Conservation (phyloP, 2,113 vertebrate species). For the Morone chrysops region DNA sequence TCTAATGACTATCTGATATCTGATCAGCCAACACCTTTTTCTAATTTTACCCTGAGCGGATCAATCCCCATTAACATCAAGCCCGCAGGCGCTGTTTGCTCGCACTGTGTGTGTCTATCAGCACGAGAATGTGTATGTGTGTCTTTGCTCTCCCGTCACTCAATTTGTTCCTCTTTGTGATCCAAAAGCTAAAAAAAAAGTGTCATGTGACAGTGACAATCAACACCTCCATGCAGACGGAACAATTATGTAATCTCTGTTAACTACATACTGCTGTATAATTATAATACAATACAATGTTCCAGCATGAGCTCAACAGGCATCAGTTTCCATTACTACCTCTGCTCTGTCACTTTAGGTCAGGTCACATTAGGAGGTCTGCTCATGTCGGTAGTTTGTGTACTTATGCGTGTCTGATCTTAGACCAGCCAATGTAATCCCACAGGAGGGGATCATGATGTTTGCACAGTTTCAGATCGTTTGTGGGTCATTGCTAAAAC, state of each 20-base stretch:
- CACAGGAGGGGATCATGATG: background rate
- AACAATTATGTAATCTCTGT: constrained; percentile 38
- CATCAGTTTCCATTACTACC: constrained; percentile 33
- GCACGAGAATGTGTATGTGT: background rate
- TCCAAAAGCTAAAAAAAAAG: background rate
- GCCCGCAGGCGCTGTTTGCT: constrained; percentile 46
- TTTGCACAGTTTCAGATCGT: constrained; percentile 7
- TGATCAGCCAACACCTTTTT: constrained; percentile 40
- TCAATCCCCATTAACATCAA: constrained; percentile 71
- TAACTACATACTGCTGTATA: background rate
- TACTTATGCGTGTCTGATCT: constrained; percentile 11
- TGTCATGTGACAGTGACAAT: constrained; percentile 4
- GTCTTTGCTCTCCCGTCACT: background rate
- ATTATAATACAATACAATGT: constrained; percentile 50
- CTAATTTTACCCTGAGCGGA: constrained; percentile 56
- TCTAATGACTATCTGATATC: constrained; percentile 55
- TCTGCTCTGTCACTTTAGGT: background rate
- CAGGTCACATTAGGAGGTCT: background rate
- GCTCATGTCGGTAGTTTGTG: background rate
- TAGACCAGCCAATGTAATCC: constrained; percentile 14
- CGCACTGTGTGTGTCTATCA: constrained; percentile 1
- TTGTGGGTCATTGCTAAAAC: constrained; percentile 4
- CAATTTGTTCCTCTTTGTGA: background rate
- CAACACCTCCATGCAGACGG: background rate
- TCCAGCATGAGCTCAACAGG: background rate